phyloP scores from a whole-genome alignment of 2,113 vertebrate genomes.

The Phyllostomus hastatus region DNA sequence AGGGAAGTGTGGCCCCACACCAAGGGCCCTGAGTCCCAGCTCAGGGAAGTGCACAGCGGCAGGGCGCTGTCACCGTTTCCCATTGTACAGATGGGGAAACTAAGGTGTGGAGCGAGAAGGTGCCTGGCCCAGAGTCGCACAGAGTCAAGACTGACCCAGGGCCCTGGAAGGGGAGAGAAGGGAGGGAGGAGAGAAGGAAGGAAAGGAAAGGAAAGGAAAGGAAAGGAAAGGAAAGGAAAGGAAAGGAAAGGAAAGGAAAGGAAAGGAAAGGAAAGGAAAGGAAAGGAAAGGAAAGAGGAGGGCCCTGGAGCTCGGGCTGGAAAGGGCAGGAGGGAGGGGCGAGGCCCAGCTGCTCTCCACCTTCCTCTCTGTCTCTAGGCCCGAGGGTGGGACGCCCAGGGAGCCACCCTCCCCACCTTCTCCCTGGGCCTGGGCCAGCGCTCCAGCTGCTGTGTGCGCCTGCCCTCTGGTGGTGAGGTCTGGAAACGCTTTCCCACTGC shows the following conservation, averaged over 20 bases:
- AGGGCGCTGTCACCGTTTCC: background rate
- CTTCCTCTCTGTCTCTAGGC: background rate
- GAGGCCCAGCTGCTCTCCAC: too few species aligned
- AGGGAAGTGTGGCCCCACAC: background rate
- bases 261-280: background rate
- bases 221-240: background rate
- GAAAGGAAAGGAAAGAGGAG: background rate
- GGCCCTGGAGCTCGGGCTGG: background rate
- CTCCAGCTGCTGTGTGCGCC: background rate
- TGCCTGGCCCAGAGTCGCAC: background rate
- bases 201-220: background rate
- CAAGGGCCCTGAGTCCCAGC: background rate
- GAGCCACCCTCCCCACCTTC: fast-evolving
- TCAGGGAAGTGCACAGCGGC: too few species aligned
- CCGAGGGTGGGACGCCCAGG: fast-evolving
- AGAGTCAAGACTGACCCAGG: background rate
- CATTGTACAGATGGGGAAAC: background rate
- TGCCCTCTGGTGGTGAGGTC: slow-evolving; percentile 52
- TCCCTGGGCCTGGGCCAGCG: fast-evolving
- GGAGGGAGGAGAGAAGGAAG: background rate
- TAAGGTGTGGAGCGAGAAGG: background rate
- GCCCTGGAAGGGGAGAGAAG: background rate
- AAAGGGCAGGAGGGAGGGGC: background rate
- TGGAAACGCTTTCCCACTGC: background rate
- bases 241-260: background rate